Evolutionary conservation across 2,888 invertebrate genomes (phyloP), one percentile per base, ranked within the genome.

Genomic region (Anaspis maculata): DNA sequence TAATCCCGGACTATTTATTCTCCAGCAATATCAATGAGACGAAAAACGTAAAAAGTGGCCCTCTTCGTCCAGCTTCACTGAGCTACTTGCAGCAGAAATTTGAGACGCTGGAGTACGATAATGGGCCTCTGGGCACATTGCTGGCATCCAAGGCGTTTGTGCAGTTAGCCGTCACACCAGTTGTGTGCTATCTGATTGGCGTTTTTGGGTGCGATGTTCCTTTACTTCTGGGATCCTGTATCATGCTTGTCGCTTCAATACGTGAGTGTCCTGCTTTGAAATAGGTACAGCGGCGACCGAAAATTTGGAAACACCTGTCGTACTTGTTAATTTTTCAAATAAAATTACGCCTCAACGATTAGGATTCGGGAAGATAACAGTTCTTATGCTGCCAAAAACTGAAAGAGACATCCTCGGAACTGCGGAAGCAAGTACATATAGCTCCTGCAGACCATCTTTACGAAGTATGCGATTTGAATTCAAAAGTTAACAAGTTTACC

Each of bases 61-160:
- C 55, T 11, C n/a, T n/a, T n/a, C n/a, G n/a, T n/a, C n/a, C n/a
- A n/a, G 48, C 54, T 21, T 64, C 64, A 1, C 41, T 65, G 11
- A 66, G 66, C 38, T 63, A 62, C n/a, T 44, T 66, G 12, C 65
- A 66, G 44, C 41, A 61, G 37, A 64, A 64, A 58, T 65, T 49
- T 37, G 62, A 62, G 46, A 46, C 52, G 12, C 37, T 74, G 27
- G 71, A 71, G 37, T 68, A 72, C 39, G 79, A 80, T 51, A 82
- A 79, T 53, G 77, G 79, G 3, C 72, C 77, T 36, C 72, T 83
- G 27, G 82, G 82, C 10, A 64, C 80, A 21, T 59, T 83, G 30
- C 61, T 83, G 30, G 81, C 86, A 19, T 83, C 84, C 31, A 85
- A 87, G 66, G 86, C 88, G 13, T 66, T 88, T 39, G 79, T 87